Conservation (phyloP, 2,888 invertebrate genomes). For the Malacosoma neustria region DNA sequence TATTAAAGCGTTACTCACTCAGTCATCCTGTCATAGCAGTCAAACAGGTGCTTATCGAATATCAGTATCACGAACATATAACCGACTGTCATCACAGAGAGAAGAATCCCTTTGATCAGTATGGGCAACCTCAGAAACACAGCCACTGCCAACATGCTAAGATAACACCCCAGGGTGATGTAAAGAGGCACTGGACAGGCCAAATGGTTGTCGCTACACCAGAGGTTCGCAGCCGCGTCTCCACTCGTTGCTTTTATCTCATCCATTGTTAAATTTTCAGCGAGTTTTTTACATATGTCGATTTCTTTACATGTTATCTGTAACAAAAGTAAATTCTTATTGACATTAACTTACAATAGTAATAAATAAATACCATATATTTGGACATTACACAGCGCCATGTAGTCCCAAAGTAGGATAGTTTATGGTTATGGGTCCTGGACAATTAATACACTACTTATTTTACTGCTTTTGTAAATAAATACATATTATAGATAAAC, state of each 20-base stretch:
- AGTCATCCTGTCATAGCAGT: constrained; percentile 86
- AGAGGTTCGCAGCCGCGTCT: constrained; percentile 41
- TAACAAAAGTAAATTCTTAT: too few species aligned
- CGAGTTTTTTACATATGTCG: constrained; percentile 51
- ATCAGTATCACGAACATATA: constrained; percentile 87
- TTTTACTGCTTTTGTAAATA: too few species aligned
- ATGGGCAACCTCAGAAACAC: constrained; percentile 89
- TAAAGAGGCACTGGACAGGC: constrained; percentile 91
- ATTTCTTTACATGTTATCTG: constrained; percentile 63
- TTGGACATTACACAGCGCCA: too few species aligned
- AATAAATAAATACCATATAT: too few species aligned
- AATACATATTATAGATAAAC: too few species aligned
- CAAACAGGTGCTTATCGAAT: constrained; percentile 86
- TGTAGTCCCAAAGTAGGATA: too few species aligned
- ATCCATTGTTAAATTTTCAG: constrained; percentile 64
- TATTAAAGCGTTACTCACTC: constrained; percentile 77
- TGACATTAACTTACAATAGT: too few species aligned
- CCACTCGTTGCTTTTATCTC: constrained; percentile 54
- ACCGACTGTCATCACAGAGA: constrained; percentile 85
- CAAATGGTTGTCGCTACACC: constrained; percentile 78
- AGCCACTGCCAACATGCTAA: constrained; percentile 89
- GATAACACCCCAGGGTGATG: constrained; percentile 87
- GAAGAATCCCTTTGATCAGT: constrained; percentile 84
- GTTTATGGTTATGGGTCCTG: too few species aligned
- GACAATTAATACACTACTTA: too few species aligned